phyloP scores from a whole-genome alignment of 2,888 invertebrate species.

The Blastobasis lacticolella region DNA sequence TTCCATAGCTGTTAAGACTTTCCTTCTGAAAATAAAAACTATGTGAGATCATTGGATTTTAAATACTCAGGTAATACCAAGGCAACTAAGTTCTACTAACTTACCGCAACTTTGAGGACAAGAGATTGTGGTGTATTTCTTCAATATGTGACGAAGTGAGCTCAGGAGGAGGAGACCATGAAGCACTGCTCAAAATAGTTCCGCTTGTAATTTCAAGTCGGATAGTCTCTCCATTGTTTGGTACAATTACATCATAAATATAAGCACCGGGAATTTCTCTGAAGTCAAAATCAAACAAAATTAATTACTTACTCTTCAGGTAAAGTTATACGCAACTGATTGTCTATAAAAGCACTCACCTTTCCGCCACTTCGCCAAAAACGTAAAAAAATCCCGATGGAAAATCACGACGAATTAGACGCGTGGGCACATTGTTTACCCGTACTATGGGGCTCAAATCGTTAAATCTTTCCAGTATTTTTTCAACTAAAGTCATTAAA shows the following conservation, averaged over 20 bases:
- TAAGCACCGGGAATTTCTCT: not conserved
- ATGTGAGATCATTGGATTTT: not conserved
- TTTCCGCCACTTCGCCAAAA: not conserved
- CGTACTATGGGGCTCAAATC: not conserved
- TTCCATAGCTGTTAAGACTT: not conserved
- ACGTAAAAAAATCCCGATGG: not conserved
- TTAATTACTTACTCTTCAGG: not conserved
- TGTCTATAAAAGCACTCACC: not conserved
- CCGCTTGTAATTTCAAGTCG: too few species aligned
- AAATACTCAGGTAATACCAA: not conserved
- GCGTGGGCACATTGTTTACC: too few species aligned
- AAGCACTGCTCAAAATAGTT: not conserved
- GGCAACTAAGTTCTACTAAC: not conserved
- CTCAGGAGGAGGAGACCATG: not conserved
- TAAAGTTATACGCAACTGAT: not conserved
- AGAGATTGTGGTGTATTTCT: not conserved
- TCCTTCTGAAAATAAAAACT: not conserved
- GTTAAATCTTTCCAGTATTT: not conserved
- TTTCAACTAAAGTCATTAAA: not conserved
- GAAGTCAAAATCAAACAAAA: not conserved
- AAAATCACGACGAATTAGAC: not conserved
- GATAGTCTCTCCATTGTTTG: not conserved
- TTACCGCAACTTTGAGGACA: not conserved
- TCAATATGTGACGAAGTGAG: not conserved
- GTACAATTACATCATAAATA: not conserved